These are phyloP conservation scores for Osmerus mordax DNA, from an alignment of 2,113 vertebrate genomes.

Conservation along the genomic window DNA sequence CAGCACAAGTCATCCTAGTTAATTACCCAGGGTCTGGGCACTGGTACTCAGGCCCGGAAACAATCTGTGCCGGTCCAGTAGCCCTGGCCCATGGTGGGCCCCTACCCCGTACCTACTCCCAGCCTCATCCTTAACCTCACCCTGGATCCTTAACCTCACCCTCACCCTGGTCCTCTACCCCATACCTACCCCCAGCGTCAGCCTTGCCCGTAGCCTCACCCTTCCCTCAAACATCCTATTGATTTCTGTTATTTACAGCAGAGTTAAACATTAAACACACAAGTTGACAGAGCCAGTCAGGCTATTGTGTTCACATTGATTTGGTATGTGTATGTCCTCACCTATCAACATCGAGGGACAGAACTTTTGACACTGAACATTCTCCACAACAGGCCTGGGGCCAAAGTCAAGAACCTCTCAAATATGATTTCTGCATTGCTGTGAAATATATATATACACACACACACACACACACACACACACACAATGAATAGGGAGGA, in stretches of 20 bases:
- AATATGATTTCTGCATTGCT: slow-evolving; percentile 1
- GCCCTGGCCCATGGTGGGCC: too few species aligned
- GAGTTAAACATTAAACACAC: slow-evolving; percentile 42
- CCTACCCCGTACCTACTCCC: too few species aligned
- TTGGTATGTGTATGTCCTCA: slow-evolving; percentile 23
- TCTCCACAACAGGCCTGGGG: slow-evolving; percentile 33
- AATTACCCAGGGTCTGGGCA: slow-evolving; percentile 43
- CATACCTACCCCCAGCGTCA: neutral
- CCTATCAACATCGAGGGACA: slow-evolving; percentile 29
- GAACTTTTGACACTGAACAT: slow-evolving; percentile 8
- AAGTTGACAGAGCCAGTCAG: slow-evolving; percentile 21
- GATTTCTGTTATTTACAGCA: slow-evolving; percentile 19
- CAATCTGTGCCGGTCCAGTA: slow-evolving; percentile 33
- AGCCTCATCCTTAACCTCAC: neutral
- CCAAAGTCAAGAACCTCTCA: slow-evolving; percentile 52
- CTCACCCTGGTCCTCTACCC: neutral
- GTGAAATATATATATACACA: slow-evolving; percentile 2
- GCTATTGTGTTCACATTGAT: slow-evolving; percentile 27
- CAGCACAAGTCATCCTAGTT: slow-evolving; percentile 41
- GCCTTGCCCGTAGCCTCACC: neutral
- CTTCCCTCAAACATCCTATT: slow-evolving; percentile 13
- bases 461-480: neutral
- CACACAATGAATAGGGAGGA: slow-evolving; percentile 21
- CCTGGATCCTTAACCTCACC: neutral
- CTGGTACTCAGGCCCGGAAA: slow-evolving; percentile 35